Evolutionary conservation across 2,113 vertebrate species (phyloP), one percentile per base, ranked within the genome.

Genomic region (Rhagologus leucostigma): DNA sequence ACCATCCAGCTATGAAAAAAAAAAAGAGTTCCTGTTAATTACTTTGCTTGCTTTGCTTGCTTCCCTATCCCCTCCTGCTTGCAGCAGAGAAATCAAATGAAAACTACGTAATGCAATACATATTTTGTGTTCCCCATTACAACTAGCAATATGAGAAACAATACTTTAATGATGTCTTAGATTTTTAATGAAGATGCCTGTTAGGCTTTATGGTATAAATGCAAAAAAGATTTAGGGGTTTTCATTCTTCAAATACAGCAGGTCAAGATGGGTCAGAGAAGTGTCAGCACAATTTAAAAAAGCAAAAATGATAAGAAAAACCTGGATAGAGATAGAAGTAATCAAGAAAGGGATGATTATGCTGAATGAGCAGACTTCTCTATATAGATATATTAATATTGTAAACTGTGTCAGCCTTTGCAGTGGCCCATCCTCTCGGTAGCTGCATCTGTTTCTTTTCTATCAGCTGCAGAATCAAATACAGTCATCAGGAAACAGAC

Each of bases 381-480:
- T 67, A 14, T 35, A 30, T 23, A 65, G 32, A 81, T 63, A 39
- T 37, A 77, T 47, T 77, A 80, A 67, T 74, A 42, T 0, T 80
- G 59, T 44, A 81, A 81, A 87, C 57, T 59, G 32, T 78, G 77
- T 81, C 52, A 84, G 57, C 14, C 21, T 19, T 22, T 35, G 53
- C 5, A 2, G 60, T 35, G 47, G 63, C 49, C 75, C 47, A 57
- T 39, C 23, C 37, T 82, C 78, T 76, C 47, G n/a, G 27, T 67
- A 37, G 56, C 39, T 91, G 50, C 41, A 80, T 73, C 91, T 91
- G 62, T 83, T 94, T 88, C 59, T 90, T 78, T 89, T 86, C 68
- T 84, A 7, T 86, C 86, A 81, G 56, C 68, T 73, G 27, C 77
- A 91, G 78, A 87, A 89, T 84, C 77, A 89, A 94, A 94, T 74